Percentiles rank a stretch among this genome's conserved stretches.
Evolutionary conservation across 2,113 vertebrate genomes (phyloP).

Genomic region (Xenopus laevis): DNA sequence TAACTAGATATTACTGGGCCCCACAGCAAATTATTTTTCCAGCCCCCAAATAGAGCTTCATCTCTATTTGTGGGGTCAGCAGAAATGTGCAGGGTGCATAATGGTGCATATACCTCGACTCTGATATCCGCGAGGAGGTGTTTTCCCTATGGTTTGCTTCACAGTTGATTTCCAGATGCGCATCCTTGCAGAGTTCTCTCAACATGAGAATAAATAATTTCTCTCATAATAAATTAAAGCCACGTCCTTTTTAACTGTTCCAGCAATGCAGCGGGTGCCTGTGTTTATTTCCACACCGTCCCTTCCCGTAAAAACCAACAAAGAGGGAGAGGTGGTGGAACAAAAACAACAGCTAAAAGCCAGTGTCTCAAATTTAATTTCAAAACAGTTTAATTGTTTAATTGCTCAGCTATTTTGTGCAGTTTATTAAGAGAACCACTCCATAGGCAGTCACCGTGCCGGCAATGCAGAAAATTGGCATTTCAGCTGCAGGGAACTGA

Average conservation of each 20-base stretch:
- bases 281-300: neutral
- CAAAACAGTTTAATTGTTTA: slow-evolving; percentile 84
- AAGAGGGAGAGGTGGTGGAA: slow-evolving; percentile 23
- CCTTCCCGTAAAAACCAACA: neutral
- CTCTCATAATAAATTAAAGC: slow-evolving; percentile 19
- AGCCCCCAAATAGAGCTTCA: too few relatives aligned
- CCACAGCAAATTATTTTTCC: too few relatives aligned
- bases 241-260: neutral
- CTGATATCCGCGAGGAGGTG: neutral
- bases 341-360: slow-evolving; percentile 59
- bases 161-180: neutral
- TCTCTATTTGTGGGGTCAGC: too few relatives aligned
- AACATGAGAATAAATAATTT: slow-evolving; percentile 9
- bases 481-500: slow-evolving; percentile 80
- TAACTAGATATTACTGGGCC: too few relatives aligned
- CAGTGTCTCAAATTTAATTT: slow-evolving; percentile 70
- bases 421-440: slow-evolving; percentile 80
- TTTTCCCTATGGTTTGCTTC: neutral
- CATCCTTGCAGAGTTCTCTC: neutral
- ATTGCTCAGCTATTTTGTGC: slow-evolving; percentile 80
- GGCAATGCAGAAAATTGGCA: slow-evolving; percentile 90
- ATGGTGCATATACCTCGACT: too few relatives aligned
- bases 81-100: too few relatives aligned
- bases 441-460: slow-evolving; percentile 69
- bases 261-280: neutral